Conservation (phyloP, 64 coral and sea anemone species). For the Montipora capricornis region DNA sequence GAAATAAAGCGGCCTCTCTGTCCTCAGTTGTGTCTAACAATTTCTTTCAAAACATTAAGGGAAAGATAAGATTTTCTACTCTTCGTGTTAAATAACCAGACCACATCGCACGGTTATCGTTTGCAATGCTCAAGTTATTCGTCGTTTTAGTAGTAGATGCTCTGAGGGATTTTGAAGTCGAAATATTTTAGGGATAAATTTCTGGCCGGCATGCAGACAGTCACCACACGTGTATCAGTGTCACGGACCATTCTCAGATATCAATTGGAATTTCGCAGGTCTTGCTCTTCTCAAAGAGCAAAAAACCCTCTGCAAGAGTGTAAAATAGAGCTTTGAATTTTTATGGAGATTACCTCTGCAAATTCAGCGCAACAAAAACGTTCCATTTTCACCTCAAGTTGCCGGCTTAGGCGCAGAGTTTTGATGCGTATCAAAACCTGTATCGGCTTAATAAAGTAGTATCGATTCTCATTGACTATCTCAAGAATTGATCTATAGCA, state of each 20-base stretch:
- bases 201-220: constrained; percentile 33
- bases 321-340: not conserved
- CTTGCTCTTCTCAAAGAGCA: not conserved
- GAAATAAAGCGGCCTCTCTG: not conserved
- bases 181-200: constrained; percentile 43
- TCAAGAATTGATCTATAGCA: constrained; percentile 29
- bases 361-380: not conserved
- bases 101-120: not conserved
- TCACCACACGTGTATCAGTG: not conserved
- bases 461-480: not conserved
- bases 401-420: not conserved
- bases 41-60: not conserved
- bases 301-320: not conserved
- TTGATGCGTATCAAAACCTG: not conserved
- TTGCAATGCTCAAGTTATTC: not conserved
- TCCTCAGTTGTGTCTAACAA: not conserved
- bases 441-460: not conserved
- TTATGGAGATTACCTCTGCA: not conserved
- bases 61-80: not conserved
- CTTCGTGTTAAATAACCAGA: constrained; percentile 10
- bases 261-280: constrained; percentile 7
- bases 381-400: not conserved
- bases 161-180: constrained; percentile 22
- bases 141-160: constrained; percentile 20
- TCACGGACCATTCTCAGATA: constrained; percentile 17